Base-by-base conservation (phyloP, 1,140 invertebrate species). In the Gonioctena quinquepunctata region DNA sequence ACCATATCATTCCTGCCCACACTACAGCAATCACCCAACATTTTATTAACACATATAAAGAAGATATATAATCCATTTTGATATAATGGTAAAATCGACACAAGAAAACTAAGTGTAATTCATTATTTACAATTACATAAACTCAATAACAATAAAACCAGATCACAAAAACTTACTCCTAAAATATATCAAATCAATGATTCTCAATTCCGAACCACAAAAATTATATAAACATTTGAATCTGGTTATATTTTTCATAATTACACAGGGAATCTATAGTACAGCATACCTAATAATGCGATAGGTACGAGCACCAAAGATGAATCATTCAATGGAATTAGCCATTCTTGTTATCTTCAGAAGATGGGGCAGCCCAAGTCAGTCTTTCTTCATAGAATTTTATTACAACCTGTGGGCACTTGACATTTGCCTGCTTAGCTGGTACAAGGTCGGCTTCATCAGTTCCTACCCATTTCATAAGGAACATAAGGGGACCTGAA, bases 391-490 rank as follows among this genome's bases (percentile, higher is more conserved):
- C 96, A 78, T 98, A 98, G 82, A 98, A 99, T 66, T 92, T 90
- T 49, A 98, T 98, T 0, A 99, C 96, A 72, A 95, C 90, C 83
- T 97, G 95, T 2, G 96, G 96, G 82, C 96, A 98, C 77, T 93
- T 94, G 1, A 93, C 85, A 80, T 98, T 98, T 0, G 96, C 96
- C 68, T 94, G 89, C 70, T 93, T 89, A 0, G 96, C 93, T 0
- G 95, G 92, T 2, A 98, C 95, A 54, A 98, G 85, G 82, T 98
- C 96, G 0, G 96, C 96, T 80, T 98, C 96, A 80, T 98, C 95
- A 0, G 92, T 93, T 59, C 95, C 94, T 76, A 94, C 93, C 93
- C 96, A 98, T 83, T 98, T 97, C 84, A 98, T 95, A 1, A 98
- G 85, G 82, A 98, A 98, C 93, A 97, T 97, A 0, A 98, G 85